Evolutionary conservation across 2,888 invertebrate genomes (phyloP).

Genomic region (Synergus laeviventris): DNA sequence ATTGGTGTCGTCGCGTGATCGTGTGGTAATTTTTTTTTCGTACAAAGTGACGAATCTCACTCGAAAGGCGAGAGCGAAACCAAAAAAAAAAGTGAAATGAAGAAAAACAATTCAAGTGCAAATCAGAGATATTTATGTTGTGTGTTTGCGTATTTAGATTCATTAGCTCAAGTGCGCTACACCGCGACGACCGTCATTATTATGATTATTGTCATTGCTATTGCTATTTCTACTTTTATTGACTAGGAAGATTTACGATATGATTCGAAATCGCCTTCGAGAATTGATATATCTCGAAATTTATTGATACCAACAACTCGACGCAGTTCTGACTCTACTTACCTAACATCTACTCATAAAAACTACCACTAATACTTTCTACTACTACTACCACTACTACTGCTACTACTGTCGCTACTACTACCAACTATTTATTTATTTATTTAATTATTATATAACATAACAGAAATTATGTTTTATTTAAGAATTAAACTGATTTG

Average conservation of each 20-base stretch:
- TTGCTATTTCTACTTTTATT: slow-evolving; percentile 35
- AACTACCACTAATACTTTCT: slow-evolving; percentile 54
- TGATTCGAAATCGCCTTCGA: slow-evolving; percentile 19
- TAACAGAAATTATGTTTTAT: slow-evolving; percentile 75
- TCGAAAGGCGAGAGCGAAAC: slow-evolving; percentile 33
- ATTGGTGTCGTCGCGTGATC: slow-evolving; percentile 57
- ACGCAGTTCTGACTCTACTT: slow-evolving; percentile 52
- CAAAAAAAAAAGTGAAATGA: slow-evolving; percentile 26
- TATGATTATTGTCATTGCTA: slow-evolving; percentile 32
- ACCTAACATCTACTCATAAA: slow-evolving; percentile 51
- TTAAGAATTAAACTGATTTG: slow-evolving; percentile 76
- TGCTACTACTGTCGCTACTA: slow-evolving; percentile 63
- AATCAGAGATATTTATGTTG: slow-evolving; percentile 38
- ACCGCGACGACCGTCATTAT: slow-evolving; percentile 34
- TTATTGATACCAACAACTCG: slow-evolving; percentile 30
- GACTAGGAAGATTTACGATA: slow-evolving; percentile 36
- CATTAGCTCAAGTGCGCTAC: slow-evolving; percentile 30
- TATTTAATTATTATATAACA: slow-evolving; percentile 74
- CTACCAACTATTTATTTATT: slow-evolving; percentile 74
- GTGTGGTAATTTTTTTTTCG: slow-evolving; percentile 49
- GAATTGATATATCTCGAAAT: slow-evolving; percentile 30
- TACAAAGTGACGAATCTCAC: slow-evolving; percentile 30
- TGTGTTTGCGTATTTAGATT: slow-evolving; percentile 37
- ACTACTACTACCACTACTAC: slow-evolving; percentile 60
- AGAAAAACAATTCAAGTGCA: slow-evolving; percentile 39